Percentiles rank a stretch among this genome's conserved stretches.
These are phyloP conservation scores for Sebastes schlegelii DNA, from an alignment of 2,113 vertebrate genomes.

Conservation along the genomic window DNA sequence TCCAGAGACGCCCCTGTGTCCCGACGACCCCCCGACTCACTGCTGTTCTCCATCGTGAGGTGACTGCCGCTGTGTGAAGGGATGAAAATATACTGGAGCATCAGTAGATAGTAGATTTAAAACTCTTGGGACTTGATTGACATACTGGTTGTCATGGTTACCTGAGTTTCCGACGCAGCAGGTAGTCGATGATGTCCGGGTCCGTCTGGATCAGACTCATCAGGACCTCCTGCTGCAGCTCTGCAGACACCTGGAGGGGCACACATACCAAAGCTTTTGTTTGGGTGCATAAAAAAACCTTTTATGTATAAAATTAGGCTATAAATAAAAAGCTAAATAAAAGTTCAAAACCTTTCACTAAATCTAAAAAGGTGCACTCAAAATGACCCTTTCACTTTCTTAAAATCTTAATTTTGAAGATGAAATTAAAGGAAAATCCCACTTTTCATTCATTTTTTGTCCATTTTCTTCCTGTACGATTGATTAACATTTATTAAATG, in stretches of 20 bases:
- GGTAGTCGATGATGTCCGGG: constrained; percentile 92
- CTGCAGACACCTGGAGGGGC: constrained; percentile 87
- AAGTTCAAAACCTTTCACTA: background rate
- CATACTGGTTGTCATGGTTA: constrained; percentile 35
- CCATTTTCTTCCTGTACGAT: background rate
- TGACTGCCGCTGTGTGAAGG: constrained; percentile 60
- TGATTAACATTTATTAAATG: too few species aligned
- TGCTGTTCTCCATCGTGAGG: constrained; percentile 52
- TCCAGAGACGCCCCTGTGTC: constrained; percentile 79
- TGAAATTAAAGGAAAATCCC: background rate
- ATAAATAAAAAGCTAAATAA: background rate
- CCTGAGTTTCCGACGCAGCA: constrained; percentile 90
- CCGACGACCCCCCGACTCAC: constrained; percentile 57
- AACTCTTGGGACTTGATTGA: too few species aligned
- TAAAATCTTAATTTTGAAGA: background rate
- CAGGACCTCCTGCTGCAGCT: constrained; percentile 89
- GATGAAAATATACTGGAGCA: background rate
- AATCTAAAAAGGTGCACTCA: background rate
- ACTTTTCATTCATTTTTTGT: background rate
- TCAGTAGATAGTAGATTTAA: background rate
- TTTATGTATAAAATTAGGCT: background rate
- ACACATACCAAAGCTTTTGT: background rate
- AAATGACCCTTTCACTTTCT: background rate
- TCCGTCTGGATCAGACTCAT: constrained; percentile 93
- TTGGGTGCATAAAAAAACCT: background rate